phyloP scores from a whole-genome alignment of 64 coral and sea anemone species.

The Stichodactyla mertensii region DNA sequence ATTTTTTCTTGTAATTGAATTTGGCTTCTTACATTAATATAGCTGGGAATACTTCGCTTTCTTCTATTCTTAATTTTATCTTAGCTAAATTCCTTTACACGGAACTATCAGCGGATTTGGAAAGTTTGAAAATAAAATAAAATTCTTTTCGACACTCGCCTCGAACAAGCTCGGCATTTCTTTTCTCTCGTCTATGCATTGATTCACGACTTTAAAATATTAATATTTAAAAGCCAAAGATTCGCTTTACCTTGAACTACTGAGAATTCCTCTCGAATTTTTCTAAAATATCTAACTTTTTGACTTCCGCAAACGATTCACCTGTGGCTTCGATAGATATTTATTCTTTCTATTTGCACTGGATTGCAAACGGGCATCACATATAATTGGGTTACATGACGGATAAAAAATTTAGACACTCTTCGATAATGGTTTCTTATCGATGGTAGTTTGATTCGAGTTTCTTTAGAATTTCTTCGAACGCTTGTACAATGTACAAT shows the following conservation, averaged over 20 bases:
- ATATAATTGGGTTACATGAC: neutral
- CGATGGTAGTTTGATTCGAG: neutral
- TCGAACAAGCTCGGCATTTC: neutral
- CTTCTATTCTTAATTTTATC: neutral
- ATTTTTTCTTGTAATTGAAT: constrained; percentile 19
- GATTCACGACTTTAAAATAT: neutral
- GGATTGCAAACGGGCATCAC: neutral
- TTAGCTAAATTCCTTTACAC: neutral
- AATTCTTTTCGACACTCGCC: neutral
- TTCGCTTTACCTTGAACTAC: neutral
- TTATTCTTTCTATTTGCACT: neutral
- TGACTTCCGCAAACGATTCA: neutral
- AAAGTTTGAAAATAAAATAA: neutral
- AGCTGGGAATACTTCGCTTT: neutral
- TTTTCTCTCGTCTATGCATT: neutral
- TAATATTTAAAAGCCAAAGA: neutral
- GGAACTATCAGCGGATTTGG: neutral
- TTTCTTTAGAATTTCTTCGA: neutral
- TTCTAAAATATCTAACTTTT: neutral
- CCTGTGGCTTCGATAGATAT: neutral
- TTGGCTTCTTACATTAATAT: neutral
- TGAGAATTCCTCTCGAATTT: neutral
- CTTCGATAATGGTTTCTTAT: constrained; percentile 10
- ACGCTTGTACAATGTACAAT: neutral
- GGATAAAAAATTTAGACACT: neutral